phyloP scores from a whole-genome alignment of 2,113 vertebrate genomes.

The Thalassoma bifasciatum region DNA sequence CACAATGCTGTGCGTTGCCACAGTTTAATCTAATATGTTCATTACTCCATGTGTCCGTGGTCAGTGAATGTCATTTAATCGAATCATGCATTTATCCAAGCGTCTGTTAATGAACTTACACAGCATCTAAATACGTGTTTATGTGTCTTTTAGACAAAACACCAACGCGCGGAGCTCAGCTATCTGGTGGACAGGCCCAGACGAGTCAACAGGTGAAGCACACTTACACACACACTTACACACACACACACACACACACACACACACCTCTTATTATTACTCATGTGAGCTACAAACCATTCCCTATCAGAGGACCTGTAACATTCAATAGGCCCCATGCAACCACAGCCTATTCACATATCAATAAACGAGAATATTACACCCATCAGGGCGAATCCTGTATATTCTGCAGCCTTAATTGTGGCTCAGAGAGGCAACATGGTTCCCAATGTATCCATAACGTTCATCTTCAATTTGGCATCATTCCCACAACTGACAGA shows the following conservation, averaged over 20 bases:
- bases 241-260: conserved; percentile 3
- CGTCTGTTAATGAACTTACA: not conserved
- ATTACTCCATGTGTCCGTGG: not conserved
- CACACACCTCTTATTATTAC: not conserved
- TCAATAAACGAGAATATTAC: conserved; percentile 61
- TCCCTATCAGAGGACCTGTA: conserved; percentile 41
- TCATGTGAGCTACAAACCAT: conserved; percentile 11
- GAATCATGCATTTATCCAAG: not conserved
- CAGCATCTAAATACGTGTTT: conserved; percentile 14
- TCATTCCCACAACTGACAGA: conserved; percentile 65
- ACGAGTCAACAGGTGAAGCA: conserved; percentile 96
- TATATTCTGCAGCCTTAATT: conserved; percentile 54
- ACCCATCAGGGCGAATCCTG: conserved; percentile 47
- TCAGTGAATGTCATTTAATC: not conserved
- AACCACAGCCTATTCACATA: conserved; percentile 38
- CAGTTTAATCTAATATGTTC: conserved; percentile 25
- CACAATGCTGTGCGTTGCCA: not conserved
- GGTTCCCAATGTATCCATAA: conserved; percentile 70
- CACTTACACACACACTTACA: conserved; percentile 1
- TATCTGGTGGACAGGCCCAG: conserved; percentile 99
- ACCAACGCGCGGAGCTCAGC: conserved; percentile 97
- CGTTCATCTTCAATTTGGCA: conserved; percentile 74
- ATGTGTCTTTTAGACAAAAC: conserved; percentile 91
- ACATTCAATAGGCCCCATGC: conserved; percentile 42
- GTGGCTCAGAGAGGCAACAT: conserved; percentile 56